Evolutionary conservation across 1,140 invertebrate species (phyloP), one percentile per base, ranked within the genome.

Genomic region (Wiebesia pumilae): DNA sequence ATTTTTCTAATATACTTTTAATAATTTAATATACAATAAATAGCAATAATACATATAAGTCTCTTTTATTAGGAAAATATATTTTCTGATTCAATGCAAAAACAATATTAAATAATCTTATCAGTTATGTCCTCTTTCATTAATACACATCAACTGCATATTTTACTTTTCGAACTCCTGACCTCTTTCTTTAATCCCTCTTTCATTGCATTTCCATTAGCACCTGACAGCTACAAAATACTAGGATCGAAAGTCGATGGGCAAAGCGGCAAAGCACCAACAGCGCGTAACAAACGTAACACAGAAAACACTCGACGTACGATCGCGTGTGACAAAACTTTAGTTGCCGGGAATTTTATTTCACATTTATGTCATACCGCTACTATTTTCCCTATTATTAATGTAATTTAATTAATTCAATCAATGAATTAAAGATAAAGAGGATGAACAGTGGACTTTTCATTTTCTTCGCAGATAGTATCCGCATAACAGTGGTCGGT

Each of bases 331-430:
- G 58, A 62, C 21, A 62, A 24, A 62, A 62, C 24, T 21, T 62
- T 10, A 75, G 9, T 62, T 75, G 71, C 19, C 51, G 30, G 75
- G 75, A 75, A 83, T 83, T 75, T 51, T 16, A 75, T 83, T 83
- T 38, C 24, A 30, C 43, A 12, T 33, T 38, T 16, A 10, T 19
- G 24, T 27, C 14, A 10, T 10, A 27, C 2, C 58, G 27, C 33
- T 19, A 1, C 16, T 51, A 21, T 3, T 10, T 24, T 30, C 24
- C 43, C 33, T 54, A 51, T 69, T n/a, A 40, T 73, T 71, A 58
- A 73, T 35, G 73, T 30, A 65, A 78, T 14, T 62, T 27, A n/a
- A 84, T 78, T 65, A 65, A 78, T 27, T 54, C 12, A 27, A 7
- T 7, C 19, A 21, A 35, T 35, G 54, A 58, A 80, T 33, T 6